Base-by-base conservation (phyloP, 2,797 vertebrate genomes). In the Cynodonichthys magdalenae region DNA sequence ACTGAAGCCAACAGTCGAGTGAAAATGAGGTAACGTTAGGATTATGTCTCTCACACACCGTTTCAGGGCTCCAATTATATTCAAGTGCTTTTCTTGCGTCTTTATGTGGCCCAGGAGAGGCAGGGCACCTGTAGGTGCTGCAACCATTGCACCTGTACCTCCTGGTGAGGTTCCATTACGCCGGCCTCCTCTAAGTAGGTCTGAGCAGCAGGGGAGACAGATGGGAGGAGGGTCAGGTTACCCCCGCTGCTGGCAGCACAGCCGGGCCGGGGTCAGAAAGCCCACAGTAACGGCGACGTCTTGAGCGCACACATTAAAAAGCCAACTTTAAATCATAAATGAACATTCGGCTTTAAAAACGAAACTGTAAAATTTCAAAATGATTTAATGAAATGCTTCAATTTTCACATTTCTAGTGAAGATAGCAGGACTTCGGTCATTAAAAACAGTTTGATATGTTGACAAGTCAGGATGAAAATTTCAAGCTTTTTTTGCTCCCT, bases 141-240 rank as follows among this genome's bases (percentile, higher is more conserved):
- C 71, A 74, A 63, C 84, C 81, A 36, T 54, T 85, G 88, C 90
- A 92, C 92, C 91, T 91, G 90, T 81, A 90, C 82, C 82, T 88
- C 89, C 82, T 69, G 79, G 77, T 77, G 81, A 74, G 85, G 62
- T 56, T 79, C 87, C 81, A 90, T 92, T 92, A 89, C 88, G 77
- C 56, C 36, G 49, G 59, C 71, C 73, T 78, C 57, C 63, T 59
- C 41, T 53, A 66, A 76, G 76, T 75, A 49, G 77, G 59, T 65
- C 76, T 54, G 84, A 92, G 85, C 91, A 93, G 91, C 90, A 92
- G 91, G 91, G 85, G 89, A 90, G 92, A 91, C 93, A 94, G 92
- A 94, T 94, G 93, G 93, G 83, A 90, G 82, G 85, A 85, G 91
- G 93, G 86, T 94, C 92, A 92, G 87, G 91, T 94, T 94, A 92